phyloP scores from a whole-genome alignment of 2,113 vertebrate species.

The Ivindomyrus marchei region DNA sequence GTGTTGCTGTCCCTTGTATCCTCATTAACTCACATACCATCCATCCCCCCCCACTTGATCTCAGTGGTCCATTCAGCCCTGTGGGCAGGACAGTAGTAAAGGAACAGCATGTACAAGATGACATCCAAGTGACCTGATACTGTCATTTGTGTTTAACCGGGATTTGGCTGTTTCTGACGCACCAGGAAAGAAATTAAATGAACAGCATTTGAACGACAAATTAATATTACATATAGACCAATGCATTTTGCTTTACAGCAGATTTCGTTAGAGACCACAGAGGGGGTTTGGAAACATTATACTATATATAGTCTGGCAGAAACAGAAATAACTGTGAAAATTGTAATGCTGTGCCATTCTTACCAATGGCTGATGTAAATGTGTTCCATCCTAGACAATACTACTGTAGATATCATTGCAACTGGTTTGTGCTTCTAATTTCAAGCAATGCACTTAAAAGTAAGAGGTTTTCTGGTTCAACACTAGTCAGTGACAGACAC shows the following conservation, averaged over 20 bases:
- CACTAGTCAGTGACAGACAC: neutral
- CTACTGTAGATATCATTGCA: neutral
- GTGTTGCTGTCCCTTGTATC: neutral
- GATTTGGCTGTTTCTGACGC: neutral
- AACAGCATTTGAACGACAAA: neutral
- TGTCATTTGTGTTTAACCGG: neutral
- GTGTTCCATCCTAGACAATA: neutral
- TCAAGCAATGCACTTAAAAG: neutral
- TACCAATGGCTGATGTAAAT: neutral
- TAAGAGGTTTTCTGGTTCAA: neutral
- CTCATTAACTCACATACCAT: neutral
- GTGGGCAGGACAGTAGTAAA: neutral
- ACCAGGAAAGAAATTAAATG: neutral
- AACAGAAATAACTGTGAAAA: neutral
- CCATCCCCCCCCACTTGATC: neutral
- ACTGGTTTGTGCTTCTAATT: neutral
- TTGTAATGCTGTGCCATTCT: neutral
- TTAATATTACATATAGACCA: neutral
- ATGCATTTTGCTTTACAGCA: neutral
- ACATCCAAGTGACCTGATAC: constrained; percentile 6
- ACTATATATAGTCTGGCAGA: neutral
- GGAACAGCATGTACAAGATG: neutral
- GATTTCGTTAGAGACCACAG: neutral
- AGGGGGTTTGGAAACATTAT: neutral
- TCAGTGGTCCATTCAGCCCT: neutral